Conservation (phyloP, 2,888 invertebrate species). For the Drosophila kanekoi region DNA sequence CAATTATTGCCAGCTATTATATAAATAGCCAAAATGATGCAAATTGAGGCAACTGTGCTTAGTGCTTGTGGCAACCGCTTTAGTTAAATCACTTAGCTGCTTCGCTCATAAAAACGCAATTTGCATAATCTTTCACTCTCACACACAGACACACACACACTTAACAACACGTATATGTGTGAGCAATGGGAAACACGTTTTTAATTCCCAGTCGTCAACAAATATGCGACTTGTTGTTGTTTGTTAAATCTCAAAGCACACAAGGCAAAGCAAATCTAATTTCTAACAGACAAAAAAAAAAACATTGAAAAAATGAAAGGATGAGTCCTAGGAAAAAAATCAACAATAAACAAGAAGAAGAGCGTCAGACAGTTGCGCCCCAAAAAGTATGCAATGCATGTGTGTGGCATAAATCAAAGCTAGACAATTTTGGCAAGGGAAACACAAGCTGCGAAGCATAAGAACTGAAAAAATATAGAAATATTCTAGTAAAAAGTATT, state of each 20-base stretch:
- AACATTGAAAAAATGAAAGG: constrained; percentile 48
- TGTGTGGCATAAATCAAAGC: constrained; percentile 79
- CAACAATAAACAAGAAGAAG: constrained; percentile 45
- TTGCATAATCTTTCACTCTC: constrained; percentile 37
- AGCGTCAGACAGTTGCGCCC: constrained; percentile 60
- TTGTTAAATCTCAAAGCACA: constrained; percentile 47
- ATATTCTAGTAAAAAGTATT: not conserved
- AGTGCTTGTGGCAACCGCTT: constrained; percentile 16
- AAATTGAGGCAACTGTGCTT: constrained; percentile 34
- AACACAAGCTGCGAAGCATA: constrained; percentile 62
- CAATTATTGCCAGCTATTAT: constrained; percentile 42
- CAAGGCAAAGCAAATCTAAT: constrained; percentile 71
- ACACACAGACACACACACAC: constrained; percentile 9
- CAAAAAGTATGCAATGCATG: constrained; percentile 78
- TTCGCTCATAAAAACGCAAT: constrained; percentile 50
- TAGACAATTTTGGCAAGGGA: constrained; percentile 79
- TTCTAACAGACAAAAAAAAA: constrained; percentile 56
- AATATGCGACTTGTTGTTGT: constrained; percentile 56
- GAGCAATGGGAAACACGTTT: constrained; percentile 54
- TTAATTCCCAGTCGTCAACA: constrained; percentile 72
- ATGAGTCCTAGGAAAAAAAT: constrained; percentile 35
- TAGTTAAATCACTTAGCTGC: constrained; percentile 50
- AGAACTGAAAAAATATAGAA: constrained; percentile 25
- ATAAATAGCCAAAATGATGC: constrained; percentile 29
- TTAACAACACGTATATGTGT: constrained; percentile 8